Evolutionary conservation across 2,113 vertebrate species (phyloP), one percentile per base, ranked within the genome.

Genomic region (Dunckerocampus dactyliophorus): DNA sequence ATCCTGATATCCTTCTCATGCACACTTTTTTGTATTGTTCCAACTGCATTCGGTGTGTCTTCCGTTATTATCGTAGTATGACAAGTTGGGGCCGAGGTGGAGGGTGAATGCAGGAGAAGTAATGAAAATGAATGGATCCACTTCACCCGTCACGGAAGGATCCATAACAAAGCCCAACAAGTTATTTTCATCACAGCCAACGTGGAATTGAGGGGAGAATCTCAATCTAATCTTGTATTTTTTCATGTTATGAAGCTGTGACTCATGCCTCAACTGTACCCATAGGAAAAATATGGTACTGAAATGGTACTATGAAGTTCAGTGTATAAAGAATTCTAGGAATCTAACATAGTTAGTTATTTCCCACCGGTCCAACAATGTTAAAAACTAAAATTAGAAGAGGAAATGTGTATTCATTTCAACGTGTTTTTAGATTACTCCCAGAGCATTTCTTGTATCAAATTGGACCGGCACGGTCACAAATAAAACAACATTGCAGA

Each of bases 81-180:
- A 81, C 67, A 69, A 77, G 77, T 81, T 79, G 17, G 51, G 57
- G 50, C 65, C 62, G 39, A 31, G 66, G 62, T 78, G 54, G 61
- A 59, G 59, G 56, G 52, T 74, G 81, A 81, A 64, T 61, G 69
- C 42, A 17, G 63, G 28, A 62, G 34, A 65, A 77, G 62, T 86
- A 88, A 88, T 88, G 80, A 84, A 86, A 88, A 90, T 64, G 80
- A 88, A 89, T 88, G 81, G 69, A 46, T 72, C 68, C 65, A 70
- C 68, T 75, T 76, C 76, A 74, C 75, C 72, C 80, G 81, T 75
- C 62, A 69, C 72, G 70, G 61, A 56, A 34, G 12, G 52, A 59
- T 71, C 68, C 76, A 85, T 78, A 83, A 79, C 77, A 76, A 79
- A 78, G 61, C 62, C 60, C 47, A 69, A 82, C 70, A 72, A 55